Percentiles rank a stretch among this genome's conserved stretches.
Conservation (phyloP, 2,113 vertebrate species). For the Australoheros scitulus region DNA sequence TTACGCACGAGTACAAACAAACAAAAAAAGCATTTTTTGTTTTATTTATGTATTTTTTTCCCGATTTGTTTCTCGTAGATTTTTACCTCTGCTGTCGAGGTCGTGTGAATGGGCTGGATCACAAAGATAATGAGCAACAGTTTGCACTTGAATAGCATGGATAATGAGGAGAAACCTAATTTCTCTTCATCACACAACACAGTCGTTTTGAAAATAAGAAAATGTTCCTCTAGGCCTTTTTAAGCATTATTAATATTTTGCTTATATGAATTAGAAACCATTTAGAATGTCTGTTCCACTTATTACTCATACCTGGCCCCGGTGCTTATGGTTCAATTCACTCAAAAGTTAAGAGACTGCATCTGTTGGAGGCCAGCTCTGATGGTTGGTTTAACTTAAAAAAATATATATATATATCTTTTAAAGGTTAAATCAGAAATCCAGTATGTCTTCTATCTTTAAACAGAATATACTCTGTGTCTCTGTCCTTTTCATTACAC, state of each 20-base stretch:
- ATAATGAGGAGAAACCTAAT: background rate
- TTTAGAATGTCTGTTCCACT: background rate
- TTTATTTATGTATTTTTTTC: background rate
- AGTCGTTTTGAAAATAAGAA: background rate
- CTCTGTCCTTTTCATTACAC: background rate
- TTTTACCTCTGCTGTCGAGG: background rate
- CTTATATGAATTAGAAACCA: background rate
- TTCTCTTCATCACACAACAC: background rate
- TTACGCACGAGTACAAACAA: slow-evolving; percentile 32
- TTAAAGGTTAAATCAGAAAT: background rate
- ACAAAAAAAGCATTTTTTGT: background rate
- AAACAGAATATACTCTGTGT: background rate
- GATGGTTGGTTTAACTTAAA: background rate
- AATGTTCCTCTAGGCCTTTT: background rate
- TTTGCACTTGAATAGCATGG: background rate
- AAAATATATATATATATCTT: background rate
- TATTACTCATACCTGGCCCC: background rate
- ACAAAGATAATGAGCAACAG: background rate
- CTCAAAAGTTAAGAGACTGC: background rate
- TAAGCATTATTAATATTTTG: background rate
- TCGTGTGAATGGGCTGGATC: background rate
- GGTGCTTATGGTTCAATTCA: background rate
- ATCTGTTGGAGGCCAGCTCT: background rate
- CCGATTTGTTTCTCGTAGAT: background rate
- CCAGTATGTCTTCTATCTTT: too few species aligned